Percentiles rank a stretch among this genome's conserved stretches.
Conservation (phyloP, 2,113 vertebrate species). For the Delphinus delphis region DNA sequence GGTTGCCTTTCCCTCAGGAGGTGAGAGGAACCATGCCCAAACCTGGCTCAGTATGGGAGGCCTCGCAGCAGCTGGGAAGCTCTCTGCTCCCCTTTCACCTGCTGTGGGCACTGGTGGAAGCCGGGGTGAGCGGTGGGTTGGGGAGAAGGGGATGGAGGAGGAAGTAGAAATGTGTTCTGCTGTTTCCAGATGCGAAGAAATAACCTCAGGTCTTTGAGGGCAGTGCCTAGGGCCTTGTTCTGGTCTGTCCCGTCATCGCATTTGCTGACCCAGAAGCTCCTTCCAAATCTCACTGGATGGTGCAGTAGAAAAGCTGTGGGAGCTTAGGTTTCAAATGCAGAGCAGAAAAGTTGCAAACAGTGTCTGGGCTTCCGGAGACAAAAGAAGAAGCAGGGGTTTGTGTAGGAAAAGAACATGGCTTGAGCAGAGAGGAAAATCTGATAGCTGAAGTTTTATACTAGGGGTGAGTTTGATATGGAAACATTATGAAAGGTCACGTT, state of each 20-base stretch:
- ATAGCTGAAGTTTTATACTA: not conserved
- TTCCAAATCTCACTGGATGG: not conserved
- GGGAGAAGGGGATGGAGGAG: not conserved
- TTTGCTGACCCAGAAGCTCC: not conserved
- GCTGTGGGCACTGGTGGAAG: not conserved
- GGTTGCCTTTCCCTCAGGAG: not conserved
- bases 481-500: not conserved
- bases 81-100: not conserved
- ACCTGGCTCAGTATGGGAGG: not conserved
- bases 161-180: not conserved
- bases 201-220: not conserved
- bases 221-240: not conserved
- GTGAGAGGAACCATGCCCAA: not conserved
- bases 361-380: not conserved
- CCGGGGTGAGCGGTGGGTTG: not conserved
- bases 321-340: not conserved
- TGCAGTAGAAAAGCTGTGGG: not conserved
- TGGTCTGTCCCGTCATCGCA: not conserved
- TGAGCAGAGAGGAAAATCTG: not conserved
- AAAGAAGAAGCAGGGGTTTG: not conserved
- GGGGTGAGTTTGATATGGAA: not conserved
- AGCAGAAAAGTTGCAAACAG: not conserved
- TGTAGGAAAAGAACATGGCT: not conserved
- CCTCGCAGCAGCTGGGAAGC: not conserved
- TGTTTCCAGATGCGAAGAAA: not conserved